Percentiles rank a stretch among this genome's conserved stretches.
Conservation (phyloP, 2,797 vertebrate genomes). For the Merluccius polli region DNA sequence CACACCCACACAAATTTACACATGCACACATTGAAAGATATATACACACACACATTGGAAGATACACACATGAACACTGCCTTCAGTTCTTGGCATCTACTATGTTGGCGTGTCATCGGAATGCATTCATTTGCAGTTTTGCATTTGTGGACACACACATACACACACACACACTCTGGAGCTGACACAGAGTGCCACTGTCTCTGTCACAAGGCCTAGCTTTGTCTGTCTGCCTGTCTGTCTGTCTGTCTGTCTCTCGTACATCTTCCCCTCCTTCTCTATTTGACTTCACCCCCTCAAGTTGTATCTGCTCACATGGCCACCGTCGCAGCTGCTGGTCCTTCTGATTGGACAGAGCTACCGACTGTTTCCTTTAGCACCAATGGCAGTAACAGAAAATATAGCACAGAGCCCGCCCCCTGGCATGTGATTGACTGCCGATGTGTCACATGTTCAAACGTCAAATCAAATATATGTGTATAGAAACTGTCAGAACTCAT, state of each 20-base stretch:
- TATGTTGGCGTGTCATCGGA: slow-evolving; percentile 21
- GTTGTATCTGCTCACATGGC: background rate
- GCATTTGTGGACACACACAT: slow-evolving; percentile 22
- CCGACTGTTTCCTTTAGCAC: background rate
- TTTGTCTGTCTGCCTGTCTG: slow-evolving; percentile 47
- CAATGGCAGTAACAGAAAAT: background rate
- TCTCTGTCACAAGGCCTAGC: slow-evolving; percentile 59
- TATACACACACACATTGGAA: background rate
- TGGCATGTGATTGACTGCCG: background rate
- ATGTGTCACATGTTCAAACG: background rate
- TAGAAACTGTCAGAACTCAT: background rate
- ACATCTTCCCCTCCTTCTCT: background rate
- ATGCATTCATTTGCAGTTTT: slow-evolving; percentile 1
- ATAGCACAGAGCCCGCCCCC: too few species aligned
- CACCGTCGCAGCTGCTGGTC: background rate
- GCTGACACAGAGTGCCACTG: slow-evolving; percentile 54
- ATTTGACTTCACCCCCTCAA: background rate
- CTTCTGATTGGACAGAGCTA: background rate
- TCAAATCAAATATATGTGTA: background rate
- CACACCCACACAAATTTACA: slow-evolving; percentile 8
- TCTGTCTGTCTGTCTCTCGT: background rate
- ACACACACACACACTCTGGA: slow-evolving; percentile 18
- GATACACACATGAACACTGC: background rate
- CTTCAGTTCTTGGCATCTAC: background rate
- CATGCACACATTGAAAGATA: background rate